A percentile compares a stretch with the other conserved stretches of the same genome.
These are phyloP conservation scores for Trachelus iudaicus DNA, from an alignment of 2,888 invertebrate species.

Conservation along the genomic window DNA sequence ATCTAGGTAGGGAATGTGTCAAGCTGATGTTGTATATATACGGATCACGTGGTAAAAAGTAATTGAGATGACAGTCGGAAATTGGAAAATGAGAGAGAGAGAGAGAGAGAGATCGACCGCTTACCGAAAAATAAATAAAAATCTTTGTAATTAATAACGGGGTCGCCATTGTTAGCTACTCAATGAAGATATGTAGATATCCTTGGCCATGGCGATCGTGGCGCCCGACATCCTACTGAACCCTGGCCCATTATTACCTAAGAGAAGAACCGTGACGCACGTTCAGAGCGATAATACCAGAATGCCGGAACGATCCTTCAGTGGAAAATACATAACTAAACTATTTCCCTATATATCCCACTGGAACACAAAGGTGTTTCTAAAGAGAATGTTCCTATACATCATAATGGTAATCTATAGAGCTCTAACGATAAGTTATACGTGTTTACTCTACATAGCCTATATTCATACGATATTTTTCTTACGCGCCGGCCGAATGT, in stretches of 20 bases:
- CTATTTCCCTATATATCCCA: conserved; percentile 6
- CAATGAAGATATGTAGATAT: neutral
- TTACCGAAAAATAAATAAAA: neutral
- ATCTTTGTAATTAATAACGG: neutral
- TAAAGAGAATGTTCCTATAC: conserved; percentile 37
- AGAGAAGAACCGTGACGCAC: neutral
- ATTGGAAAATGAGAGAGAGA: neutral
- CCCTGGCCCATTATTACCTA: neutral
- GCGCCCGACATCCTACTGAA: neutral
- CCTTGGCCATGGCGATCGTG: neutral
- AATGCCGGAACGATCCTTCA: neutral
- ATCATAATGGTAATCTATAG: conserved; percentile 23
- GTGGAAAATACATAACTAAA: neutral
- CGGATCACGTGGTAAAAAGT: neutral
- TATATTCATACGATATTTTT: conserved; percentile 34
- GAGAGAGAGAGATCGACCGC: neutral
- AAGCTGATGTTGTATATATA: neutral
- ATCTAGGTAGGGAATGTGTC: neutral
- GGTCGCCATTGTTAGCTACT: neutral
- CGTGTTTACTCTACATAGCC: conserved; percentile 30
- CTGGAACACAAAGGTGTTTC: conserved; percentile 29
- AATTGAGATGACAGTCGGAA: neutral
- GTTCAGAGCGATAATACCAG: neutral
- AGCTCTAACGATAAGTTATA: conserved; percentile 18
- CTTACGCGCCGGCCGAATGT: conserved; percentile 30